Base-by-base conservation (phyloP, 1,140 invertebrate species). In the Pseudomyrmex dendroicus region DNA sequence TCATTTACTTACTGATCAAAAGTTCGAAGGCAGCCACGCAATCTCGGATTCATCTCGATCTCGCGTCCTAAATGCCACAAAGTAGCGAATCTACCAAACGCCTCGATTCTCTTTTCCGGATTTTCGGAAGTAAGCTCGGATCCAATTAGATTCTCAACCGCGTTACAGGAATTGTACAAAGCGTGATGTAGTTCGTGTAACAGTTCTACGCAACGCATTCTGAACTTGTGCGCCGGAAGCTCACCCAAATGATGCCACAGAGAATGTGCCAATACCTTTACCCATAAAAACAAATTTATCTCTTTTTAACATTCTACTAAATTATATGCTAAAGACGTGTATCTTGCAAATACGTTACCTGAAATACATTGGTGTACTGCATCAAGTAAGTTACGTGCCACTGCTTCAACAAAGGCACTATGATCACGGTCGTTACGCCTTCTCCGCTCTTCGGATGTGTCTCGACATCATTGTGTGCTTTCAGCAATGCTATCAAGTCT, bases 11-110 rank as follows among this genome's bases (percentile, higher is more conserved):
- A 94, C 85, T 95, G 94, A 78, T 95, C 95, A 88, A 95, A 94
- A 73, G 90, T 94, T 91, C 82, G 90, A 89, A 91, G 94, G 91
- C 84, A 94, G 89, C 92, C 95, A 92, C 88, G 95, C 92, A 89
- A 91, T 68, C 92, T 82, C 0, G 89, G 92, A 89, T 93, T 94
- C 2, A 93, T 86, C 90, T 95, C 91, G 50, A 95, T 93, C 90
- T 97, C 97, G 83, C 97, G 91, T 9, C 97, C 97, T 35, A 98
- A 92, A 91, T 98, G 97, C 97, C 97, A 98, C 1, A 98, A 92
- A 2, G 96, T 94, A 20, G 96, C 95, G 91, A 98, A 98, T 87
- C 96, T 96, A 86, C 97, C 96, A 83, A 97, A 97, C 22, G 96
- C 96, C 80, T 96, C 95, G 82, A 97, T 95, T 90, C 93, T 94